Conservation (phyloP, 1,140 invertebrate genomes). For the Rhyacophila brunnea region DNA sequence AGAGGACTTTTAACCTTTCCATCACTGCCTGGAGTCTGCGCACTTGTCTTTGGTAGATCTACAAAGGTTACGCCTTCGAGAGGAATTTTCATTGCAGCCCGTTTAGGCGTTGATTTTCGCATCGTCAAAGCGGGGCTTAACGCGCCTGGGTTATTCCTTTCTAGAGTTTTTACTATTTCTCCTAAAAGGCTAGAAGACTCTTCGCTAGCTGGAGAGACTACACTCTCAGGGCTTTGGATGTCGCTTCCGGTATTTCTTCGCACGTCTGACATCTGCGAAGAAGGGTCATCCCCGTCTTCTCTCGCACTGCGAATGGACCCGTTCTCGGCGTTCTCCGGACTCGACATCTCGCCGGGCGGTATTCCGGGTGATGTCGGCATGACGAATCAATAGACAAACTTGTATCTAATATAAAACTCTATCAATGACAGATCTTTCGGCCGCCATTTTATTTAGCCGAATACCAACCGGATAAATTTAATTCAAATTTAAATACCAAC, state of each 20-base stretch:
- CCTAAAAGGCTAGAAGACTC: slow-evolving; percentile 51
- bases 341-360: slow-evolving; percentile 16
- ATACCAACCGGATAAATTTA: no score
- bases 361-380: slow-evolving; percentile 28
- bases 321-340: slow-evolving; percentile 25
- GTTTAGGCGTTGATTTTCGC: slow-evolving; percentile 20
- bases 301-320: slow-evolving; percentile 12
- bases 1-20: slow-evolving; percentile 21
- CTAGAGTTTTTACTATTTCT: slow-evolving; percentile 50
- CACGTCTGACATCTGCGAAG: slow-evolving; percentile 17
- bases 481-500: no score
- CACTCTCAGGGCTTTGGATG: slow-evolving; percentile 2
- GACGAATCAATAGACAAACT: neutral
- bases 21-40: slow-evolving; percentile 6
- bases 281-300: slow-evolving; percentile 21
- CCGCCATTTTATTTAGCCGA: neutral
- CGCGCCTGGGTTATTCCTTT: slow-evolving; percentile 50
- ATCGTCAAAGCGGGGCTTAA: slow-evolving; percentile 47
- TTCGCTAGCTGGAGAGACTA: slow-evolving; percentile 49
- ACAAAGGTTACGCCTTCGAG: slow-evolving; percentile 51
- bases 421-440: neutral
- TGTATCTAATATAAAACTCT: slow-evolving; percentile 8
- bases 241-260: neutral
- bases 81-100: slow-evolving; percentile 41
- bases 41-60: slow-evolving; percentile 31